A percentile compares a stretch with the other conserved stretches of the same genome.
phyloP scores from a whole-genome alignment of 1,140 invertebrate species.

The Procambarus clarkii region DNA sequence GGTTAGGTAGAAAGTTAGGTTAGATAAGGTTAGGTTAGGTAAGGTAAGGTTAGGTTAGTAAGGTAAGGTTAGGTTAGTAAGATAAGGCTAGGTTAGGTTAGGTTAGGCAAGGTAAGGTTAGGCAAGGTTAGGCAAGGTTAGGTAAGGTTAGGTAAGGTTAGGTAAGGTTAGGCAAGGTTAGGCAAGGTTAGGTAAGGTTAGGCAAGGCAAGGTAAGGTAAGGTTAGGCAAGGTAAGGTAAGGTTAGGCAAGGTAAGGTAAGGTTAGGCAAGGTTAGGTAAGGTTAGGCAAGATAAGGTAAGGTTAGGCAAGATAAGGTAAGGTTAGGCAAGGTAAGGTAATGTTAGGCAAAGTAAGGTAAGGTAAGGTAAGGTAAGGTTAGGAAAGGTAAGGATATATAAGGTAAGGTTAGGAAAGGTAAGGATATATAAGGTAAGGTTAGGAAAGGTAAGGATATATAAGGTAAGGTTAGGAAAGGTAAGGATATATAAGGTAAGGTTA shows the following conservation, averaged over 20 bases:
- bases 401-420: too few relatives aligned
- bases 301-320: neutral
- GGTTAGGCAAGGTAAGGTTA: constrained; percentile 23
- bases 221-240: neutral
- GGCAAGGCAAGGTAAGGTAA: constrained; percentile 2
- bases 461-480: too few relatives aligned
- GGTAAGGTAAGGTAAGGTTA: neutral
- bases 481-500: too few relatives aligned
- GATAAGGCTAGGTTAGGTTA: neutral
- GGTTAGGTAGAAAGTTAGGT: neutral
- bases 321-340: neutral
- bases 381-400: too few relatives aligned
- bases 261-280: neutral
- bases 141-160: constrained; percentile 7
- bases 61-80: neutral
- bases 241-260: neutral
- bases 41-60: neutral
- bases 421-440: neutral
- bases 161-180: neutral
- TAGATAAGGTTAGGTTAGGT: constrained; percentile 8
- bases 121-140: neutral
- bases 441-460: too few relatives aligned
- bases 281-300: neutral
- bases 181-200: neutral
- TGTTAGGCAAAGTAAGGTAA: neutral